These are phyloP conservation scores for Halocynthia aurantium DNA, from an alignment of 23 tunicate genomes.

Conservation along the genomic window DNA sequence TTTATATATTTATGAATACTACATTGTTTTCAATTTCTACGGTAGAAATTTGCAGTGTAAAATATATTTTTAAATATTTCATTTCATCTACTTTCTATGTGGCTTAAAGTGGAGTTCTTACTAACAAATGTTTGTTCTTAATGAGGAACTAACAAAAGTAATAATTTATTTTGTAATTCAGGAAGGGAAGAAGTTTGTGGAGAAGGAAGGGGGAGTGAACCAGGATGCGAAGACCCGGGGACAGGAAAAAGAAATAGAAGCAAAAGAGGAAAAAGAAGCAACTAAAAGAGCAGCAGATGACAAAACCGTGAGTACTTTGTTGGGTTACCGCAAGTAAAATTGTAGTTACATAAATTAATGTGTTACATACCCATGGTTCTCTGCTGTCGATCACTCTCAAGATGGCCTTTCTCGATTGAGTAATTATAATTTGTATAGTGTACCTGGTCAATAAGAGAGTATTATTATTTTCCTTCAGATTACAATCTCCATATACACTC, in stretches of 20 bases:
- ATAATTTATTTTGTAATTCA: background rate
- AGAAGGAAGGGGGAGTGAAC: conserved; percentile 71
- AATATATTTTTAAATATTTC: no score
- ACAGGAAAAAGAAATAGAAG: conserved; percentile 47
- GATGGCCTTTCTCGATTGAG: background rate
- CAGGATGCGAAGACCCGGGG: conserved; percentile 64
- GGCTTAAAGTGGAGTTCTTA: no score
- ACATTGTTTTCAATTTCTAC: no score
- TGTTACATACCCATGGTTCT: background rate
- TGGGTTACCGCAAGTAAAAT: background rate
- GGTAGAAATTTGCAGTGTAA: no score
- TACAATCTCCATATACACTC: no score
- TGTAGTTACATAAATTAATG: background rate
- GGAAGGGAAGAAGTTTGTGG: conserved; percentile 55
- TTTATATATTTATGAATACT: no score
- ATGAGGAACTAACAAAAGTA: no score
- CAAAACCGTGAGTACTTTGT: conserved; percentile 4
- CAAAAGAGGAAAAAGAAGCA: conserved; percentile 40
- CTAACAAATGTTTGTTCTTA: no score
- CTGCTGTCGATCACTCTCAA: conserved; percentile 2
- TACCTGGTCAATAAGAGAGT: background rate
- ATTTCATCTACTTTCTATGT: no score
- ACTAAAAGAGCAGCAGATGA: conserved; percentile 56
- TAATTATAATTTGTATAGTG: background rate
- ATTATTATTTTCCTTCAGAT: background rate